phyloP scores from a whole-genome alignment of 2,888 invertebrate genomes.

The Litoditis marina region DNA sequence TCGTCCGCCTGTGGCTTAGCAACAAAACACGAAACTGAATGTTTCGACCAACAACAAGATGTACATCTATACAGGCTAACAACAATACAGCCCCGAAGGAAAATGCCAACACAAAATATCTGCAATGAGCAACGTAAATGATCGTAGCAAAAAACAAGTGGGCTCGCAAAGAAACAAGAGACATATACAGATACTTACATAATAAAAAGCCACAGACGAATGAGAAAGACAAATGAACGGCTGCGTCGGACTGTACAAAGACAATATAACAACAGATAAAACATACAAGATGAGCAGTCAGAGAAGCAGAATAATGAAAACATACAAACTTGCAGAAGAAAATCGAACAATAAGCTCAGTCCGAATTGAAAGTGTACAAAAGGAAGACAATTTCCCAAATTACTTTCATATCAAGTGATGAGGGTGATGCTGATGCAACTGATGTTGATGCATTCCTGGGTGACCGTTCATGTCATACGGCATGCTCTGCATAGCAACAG shows the following conservation, averaged over 20 bases:
- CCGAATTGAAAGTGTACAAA: constrained; percentile 9
- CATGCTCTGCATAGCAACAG: background rate
- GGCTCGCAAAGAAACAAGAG: background rate
- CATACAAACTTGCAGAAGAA: too few relatives aligned
- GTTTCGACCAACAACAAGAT: constrained; percentile 22
- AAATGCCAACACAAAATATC: too few relatives aligned
- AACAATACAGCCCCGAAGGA: too few relatives aligned
- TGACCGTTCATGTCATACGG: constrained; percentile 1
- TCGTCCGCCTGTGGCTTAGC: constrained; percentile 4
- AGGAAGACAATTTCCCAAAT: background rate
- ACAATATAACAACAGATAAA: too few relatives aligned
- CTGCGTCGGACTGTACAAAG: too few relatives aligned
- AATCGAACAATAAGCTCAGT: too few relatives aligned
- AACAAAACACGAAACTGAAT: constrained; percentile 11
- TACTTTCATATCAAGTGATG: background rate
- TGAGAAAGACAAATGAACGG: too few relatives aligned
- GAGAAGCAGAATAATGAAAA: too few relatives aligned
- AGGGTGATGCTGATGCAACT: constrained; percentile 8
- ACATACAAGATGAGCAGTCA: too few relatives aligned
- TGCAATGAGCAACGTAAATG: background rate
- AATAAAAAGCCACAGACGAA: too few relatives aligned
- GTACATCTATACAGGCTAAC: constrained; percentile 22
- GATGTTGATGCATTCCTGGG: constrained; percentile 1
- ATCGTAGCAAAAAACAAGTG: background rate
- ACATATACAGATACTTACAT: constrained; percentile 1